Evolutionary conservation across 2,888 invertebrate species (phyloP), one percentile per base, ranked within the genome.

Genomic region (Apodemia duryi): DNA sequence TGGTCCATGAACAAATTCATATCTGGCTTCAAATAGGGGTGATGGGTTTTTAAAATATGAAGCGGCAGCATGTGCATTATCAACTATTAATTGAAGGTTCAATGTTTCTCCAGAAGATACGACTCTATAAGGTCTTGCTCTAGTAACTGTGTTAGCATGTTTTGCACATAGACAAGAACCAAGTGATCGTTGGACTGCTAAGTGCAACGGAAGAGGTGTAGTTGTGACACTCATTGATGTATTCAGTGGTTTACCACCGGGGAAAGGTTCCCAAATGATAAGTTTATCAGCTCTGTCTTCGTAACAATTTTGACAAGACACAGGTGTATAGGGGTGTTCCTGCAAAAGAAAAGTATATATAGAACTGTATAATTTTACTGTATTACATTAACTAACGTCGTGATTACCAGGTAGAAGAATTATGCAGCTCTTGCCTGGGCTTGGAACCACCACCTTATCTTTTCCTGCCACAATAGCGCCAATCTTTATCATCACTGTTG

Each of bases 1-100:
- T 0, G 97, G 97, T 1, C 97, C 97, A 74, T 98, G 97, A 1
- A 97, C 96, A 77, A 98, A 98, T 80, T 97, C 97, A 80, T 97
- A 98, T 6, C 94, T 93, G 0, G 97, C 98, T 82, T 97, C 96
- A 78, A 98, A 97, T 5, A 98, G 91, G 0, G 97, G 96, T 49
- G 94, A 94, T 2, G 95, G 94, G 76, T 97, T 96, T 81, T 97
- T 97, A 86, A 97, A 98, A 83, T 97, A 97, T 64, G 96, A 97
- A 0, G 96, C 94, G 1, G 97, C 96, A 3, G 97, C 96, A 76
- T 97, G 97, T 13, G 96, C 95, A 13, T 95, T 96, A 76, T 97
- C 97, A 0, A 98, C 95, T 54, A 96, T 94, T 72, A 98, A 92
- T 77, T 96, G 96, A 13, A 97, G 93, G 74, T 97, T 96, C 64